Conservation (phyloP, 2,888 invertebrate genomes). For the Zootermopsis nevadensis region DNA sequence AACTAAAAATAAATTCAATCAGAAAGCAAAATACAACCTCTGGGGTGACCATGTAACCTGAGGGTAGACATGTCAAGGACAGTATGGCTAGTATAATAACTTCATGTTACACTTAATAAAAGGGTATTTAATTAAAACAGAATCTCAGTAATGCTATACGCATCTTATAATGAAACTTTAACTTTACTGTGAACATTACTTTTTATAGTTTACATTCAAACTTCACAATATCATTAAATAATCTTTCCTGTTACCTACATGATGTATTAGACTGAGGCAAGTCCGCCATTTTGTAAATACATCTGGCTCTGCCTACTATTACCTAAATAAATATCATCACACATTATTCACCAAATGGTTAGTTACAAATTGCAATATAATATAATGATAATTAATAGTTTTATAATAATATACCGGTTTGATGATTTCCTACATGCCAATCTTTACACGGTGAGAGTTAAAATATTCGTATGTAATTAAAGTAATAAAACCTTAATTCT, state of each 20-base stretch:
- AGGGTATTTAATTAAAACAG: background rate
- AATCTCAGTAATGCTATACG: background rate
- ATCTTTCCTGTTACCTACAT: background rate
- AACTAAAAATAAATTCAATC: background rate
- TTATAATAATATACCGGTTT: conserved; percentile 1
- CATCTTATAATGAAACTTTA: background rate
- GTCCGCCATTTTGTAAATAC: conserved; percentile 41
- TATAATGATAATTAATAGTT: background rate
- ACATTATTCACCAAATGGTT: background rate
- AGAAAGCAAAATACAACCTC: background rate
- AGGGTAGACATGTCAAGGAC: conserved; percentile 20
- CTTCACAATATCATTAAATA: background rate
- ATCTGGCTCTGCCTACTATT: conserved; percentile 12
- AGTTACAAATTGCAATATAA: background rate
- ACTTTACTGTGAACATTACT: background rate
- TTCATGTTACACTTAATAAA: background rate
- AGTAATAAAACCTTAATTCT: background rate
- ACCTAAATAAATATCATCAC: background rate
- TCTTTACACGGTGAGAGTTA: background rate
- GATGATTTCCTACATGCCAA: background rate
- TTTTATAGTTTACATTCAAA: background rate
- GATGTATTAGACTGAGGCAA: conserved; percentile 2
- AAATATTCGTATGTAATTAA: background rate
- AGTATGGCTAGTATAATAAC: conserved; percentile 13
- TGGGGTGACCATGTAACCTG: background rate